Evolutionary conservation across 2,113 vertebrate genomes (phyloP).

Genomic region (Struthidea cinerea): DNA sequence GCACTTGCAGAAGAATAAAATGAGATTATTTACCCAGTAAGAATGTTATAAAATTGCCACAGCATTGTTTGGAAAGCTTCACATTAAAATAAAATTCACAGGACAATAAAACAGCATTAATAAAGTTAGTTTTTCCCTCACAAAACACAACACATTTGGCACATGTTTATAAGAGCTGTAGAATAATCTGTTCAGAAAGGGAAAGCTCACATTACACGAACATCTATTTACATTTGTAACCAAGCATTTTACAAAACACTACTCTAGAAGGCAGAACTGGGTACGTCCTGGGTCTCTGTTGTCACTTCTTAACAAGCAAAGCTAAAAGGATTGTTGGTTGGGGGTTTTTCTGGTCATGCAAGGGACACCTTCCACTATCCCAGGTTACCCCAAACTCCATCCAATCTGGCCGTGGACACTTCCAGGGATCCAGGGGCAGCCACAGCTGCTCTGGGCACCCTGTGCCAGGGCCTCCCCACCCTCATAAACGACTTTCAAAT

Average conservation of each 20-base stretch:
- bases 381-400: fast-evolving
- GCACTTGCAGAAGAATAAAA: neutral
- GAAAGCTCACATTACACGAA: fast-evolving
- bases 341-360: neutral
- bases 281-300: fast-evolving
- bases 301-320: neutral
- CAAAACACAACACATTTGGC: neutral
- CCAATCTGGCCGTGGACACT: neutral
- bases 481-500: neutral
- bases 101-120: neutral
- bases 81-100: neutral
- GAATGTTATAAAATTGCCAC: neutral
- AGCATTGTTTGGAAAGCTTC: neutral
- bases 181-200: neutral
- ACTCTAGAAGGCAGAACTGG: neutral
- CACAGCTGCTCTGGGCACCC: neutral
- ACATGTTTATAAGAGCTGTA: neutral
- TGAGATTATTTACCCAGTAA: neutral
- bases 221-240: neutral
- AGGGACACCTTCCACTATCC: neutral
- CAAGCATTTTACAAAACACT: neutral
- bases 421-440: neutral
- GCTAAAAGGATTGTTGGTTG: neutral
- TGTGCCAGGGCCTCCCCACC: neutral
- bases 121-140: neutral